phyloP scores from a whole-genome alignment of 2,888 invertebrate species.

The Eremobia ochroleuca region DNA sequence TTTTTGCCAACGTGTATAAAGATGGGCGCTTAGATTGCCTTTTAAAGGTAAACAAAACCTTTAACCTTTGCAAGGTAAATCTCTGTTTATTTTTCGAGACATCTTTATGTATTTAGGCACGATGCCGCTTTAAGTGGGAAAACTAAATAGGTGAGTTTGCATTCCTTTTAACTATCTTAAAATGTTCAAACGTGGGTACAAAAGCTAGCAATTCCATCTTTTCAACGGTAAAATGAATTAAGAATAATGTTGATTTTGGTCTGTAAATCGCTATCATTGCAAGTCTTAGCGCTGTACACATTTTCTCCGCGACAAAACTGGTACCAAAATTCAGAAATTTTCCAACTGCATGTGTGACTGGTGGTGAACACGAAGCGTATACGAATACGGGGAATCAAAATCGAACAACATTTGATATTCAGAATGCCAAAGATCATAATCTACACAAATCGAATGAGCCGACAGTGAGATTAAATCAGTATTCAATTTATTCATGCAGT shows the following conservation, averaged over 20 bases:
- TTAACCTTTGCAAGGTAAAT: slow-evolving; percentile 46
- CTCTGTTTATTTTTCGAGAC: slow-evolving; percentile 47
- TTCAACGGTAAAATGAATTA: not conserved
- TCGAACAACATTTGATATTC: slow-evolving; percentile 46
- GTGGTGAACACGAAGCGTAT: not conserved
- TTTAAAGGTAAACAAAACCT: slow-evolving; percentile 60
- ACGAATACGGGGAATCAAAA: not conserved
- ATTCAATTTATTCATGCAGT: slow-evolving; percentile 68
- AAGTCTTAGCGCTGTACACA: not conserved
- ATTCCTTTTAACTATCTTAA: slow-evolving; percentile 2
- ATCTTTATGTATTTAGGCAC: slow-evolving; percentile 38
- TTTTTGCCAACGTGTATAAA: slow-evolving; percentile 28
- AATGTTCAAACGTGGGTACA: too few relatives aligned
- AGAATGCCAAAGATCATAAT: slow-evolving; percentile 58
- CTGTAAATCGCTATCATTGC: not conserved
- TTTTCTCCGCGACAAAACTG: not conserved
- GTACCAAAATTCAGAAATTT: not conserved
- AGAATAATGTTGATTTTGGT: not conserved
- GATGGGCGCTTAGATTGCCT: slow-evolving; percentile 53
- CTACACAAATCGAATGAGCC: slow-evolving; percentile 43
- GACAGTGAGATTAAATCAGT: slow-evolving; percentile 63
- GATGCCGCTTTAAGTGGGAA: slow-evolving; percentile 18
- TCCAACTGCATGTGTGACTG: not conserved
- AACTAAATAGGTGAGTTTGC: not conserved
- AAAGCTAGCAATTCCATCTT: not conserved